A percentile compares a stretch with the other conserved stretches of the same genome.
Evolutionary conservation across 2,888 invertebrate genomes (phyloP).

Genomic region (Dryomyza anilis): DNA sequence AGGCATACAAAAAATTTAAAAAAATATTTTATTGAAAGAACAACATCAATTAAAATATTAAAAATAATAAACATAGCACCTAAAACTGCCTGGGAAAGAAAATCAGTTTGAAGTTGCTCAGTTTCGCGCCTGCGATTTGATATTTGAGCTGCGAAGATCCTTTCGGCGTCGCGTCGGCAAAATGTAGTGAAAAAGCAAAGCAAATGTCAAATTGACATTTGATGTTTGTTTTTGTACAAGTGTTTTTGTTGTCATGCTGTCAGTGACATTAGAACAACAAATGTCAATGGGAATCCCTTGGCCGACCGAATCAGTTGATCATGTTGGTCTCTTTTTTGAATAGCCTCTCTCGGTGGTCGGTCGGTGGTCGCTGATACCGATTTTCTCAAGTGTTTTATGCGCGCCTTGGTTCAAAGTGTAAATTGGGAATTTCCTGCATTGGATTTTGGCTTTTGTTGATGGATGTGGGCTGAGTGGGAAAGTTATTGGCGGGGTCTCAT

Average conservation of each 20-base stretch:
- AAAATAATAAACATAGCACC: too few relatives aligned
- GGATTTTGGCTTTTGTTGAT: conserved; percentile 2
- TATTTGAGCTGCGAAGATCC: conserved; percentile 3
- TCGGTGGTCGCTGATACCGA: neutral
- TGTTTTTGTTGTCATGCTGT: conserved; percentile 3
- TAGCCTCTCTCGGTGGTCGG: neutral
- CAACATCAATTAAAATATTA: too few relatives aligned
- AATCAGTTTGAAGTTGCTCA: too few relatives aligned
- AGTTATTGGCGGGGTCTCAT: neutral
- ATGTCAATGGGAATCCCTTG: neutral
- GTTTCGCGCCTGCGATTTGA: conserved; percentile 23
- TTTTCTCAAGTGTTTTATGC: neutral
- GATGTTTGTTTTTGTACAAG: neutral
- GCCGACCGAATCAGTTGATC: neutral
- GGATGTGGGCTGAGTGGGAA: neutral
- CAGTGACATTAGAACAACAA: neutral
- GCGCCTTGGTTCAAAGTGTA: neutral
- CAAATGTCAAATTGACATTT: neutral
- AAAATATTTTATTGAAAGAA: too few relatives aligned
- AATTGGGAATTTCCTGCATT: neutral
- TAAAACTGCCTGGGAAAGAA: too few relatives aligned
- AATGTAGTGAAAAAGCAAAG: too few relatives aligned
- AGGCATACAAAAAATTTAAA: too few relatives aligned
- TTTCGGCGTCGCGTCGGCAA: too few relatives aligned
- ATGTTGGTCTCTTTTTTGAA: neutral